A percentile compares a stretch with the other conserved stretches of the same genome.
These are phyloP conservation scores for Drosophila niveifrons DNA, from an alignment of 2,888 invertebrate species.

Conservation along the genomic window DNA sequence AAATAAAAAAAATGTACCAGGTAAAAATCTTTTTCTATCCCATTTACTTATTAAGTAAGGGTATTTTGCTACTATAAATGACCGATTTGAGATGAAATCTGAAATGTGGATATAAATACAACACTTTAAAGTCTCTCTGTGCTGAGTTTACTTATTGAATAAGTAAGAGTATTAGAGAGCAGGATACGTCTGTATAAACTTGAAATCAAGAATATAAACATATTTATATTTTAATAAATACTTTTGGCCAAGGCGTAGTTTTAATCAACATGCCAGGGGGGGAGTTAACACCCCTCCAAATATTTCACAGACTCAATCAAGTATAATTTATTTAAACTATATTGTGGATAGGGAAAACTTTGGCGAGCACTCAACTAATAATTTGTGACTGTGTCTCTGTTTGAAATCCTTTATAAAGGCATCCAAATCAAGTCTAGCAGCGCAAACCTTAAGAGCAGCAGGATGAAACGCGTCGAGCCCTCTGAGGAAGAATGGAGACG, in stretches of 20 bases:
- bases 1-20: not conserved
- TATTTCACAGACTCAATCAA: not conserved
- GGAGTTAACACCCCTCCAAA: conserved; percentile 3
- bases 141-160: not conserved
- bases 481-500: conserved; percentile 42
- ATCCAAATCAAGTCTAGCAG: not conserved
- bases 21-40: not conserved
- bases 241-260: not conserved
- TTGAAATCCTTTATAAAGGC: conserved; percentile 42
- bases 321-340: conserved; percentile 21
- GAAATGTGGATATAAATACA: not conserved
- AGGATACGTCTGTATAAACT: not conserved
- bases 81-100: not conserved
- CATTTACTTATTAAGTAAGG: not conserved
- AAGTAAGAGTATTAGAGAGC: conserved; percentile 12
- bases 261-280: not conserved
- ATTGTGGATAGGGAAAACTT: conserved; percentile 18
- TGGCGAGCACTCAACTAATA: not conserved
- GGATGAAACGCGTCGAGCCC: conserved; percentile 21
- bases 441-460: not conserved
- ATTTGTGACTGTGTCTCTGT: conserved; percentile 18
- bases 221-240: not conserved
- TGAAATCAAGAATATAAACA: not conserved
- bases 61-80: not conserved
- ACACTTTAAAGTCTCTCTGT: not conserved